These are phyloP conservation scores for Orchesella cincta DNA, from an alignment of 1,140 invertebrate species.

Conservation along the genomic window DNA sequence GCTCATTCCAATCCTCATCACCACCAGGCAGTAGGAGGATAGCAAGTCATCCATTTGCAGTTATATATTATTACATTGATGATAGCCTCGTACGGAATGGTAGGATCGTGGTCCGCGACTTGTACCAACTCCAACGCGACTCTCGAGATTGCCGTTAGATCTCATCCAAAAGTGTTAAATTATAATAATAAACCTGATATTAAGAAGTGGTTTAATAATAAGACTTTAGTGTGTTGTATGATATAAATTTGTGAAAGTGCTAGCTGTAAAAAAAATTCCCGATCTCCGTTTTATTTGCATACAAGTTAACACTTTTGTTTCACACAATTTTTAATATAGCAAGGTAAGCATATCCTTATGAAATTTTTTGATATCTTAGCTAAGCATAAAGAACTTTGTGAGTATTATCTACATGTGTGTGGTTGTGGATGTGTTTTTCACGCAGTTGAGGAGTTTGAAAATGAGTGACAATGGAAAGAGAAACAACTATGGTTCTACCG, in stretches of 20 bases:
- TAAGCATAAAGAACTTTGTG: too few relatives aligned
- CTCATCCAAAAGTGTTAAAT: slow-evolving; percentile 4
- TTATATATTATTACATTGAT: too few relatives aligned
- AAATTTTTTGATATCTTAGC: neutral
- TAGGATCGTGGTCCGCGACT: neutral
- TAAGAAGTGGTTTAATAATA: neutral
- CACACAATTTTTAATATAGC: neutral
- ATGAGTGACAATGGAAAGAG: slow-evolving; percentile 16
- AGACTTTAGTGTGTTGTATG: neutral
- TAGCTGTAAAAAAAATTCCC: neutral
- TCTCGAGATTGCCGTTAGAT: neutral
- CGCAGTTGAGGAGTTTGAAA: neutral
- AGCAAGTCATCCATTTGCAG: too few relatives aligned
- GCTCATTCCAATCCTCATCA: too few relatives aligned
- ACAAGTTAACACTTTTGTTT: neutral
- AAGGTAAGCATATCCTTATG: neutral
- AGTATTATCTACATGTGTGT: too few relatives aligned
- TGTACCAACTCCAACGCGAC: neutral
- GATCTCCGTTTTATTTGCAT: neutral
- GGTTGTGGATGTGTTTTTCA: too few relatives aligned
- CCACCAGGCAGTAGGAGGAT: too few relatives aligned
- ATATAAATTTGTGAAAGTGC: neutral
- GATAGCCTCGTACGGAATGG: neutral
- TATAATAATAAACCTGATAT: slow-evolving; percentile 17
- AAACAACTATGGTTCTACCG: slow-evolving; percentile 34